A percentile compares a stretch with the other conserved stretches of the same genome.
Evolutionary conservation across 2,113 vertebrate genomes (phyloP).

Genomic region (Pavo muticus): DNA sequence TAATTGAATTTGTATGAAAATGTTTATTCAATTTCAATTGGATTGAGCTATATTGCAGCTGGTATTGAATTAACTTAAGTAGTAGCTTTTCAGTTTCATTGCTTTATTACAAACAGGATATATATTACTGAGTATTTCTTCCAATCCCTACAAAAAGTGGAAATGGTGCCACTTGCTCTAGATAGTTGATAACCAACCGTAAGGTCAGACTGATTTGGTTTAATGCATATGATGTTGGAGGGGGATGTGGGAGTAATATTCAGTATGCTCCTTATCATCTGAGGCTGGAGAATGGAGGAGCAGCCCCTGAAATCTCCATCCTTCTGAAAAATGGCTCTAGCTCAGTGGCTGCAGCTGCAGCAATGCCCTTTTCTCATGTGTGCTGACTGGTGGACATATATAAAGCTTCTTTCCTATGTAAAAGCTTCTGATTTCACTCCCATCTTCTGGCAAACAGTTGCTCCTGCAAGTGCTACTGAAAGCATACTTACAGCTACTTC

Average conservation of each 20-base stretch:
- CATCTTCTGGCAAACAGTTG: background rate
- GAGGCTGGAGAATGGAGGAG: background rate
- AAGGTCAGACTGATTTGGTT: background rate
- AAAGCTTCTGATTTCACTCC: background rate
- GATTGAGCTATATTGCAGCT: constrained; percentile 54
- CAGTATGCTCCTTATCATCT: background rate
- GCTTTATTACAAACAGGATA: background rate
- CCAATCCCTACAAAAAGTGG: background rate
- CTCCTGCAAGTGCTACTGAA: background rate
- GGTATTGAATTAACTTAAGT: constrained; percentile 39
- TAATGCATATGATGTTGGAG: background rate
- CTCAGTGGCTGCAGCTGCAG: background rate
- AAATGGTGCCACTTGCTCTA: background rate
- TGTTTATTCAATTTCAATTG: constrained; percentile 72
- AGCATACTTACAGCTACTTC: background rate
- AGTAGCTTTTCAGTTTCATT: constrained; percentile 13
- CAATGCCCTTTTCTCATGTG: background rate
- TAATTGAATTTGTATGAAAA: constrained; percentile 79
- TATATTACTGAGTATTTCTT: background rate
- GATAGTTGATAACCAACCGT: background rate
- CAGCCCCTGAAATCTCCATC: background rate
- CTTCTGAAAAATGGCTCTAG: background rate
- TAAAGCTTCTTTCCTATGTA: background rate
- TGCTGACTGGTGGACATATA: background rate
- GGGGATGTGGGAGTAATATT: background rate